Conservation (phyloP, 2,797 vertebrate genomes). For the Sebastes trivittatus region DNA sequence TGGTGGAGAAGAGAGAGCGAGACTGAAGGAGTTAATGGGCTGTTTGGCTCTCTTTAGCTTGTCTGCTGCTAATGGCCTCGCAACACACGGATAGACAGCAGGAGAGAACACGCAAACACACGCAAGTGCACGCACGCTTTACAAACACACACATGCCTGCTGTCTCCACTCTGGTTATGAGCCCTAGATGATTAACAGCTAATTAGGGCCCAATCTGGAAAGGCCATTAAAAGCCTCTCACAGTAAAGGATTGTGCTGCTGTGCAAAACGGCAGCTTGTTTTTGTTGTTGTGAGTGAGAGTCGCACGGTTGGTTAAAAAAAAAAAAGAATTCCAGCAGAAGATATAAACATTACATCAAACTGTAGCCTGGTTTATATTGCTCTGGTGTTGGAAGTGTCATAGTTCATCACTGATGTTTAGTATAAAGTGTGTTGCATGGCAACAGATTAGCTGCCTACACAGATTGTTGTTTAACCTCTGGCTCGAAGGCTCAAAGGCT, state of each 20-base stretch:
- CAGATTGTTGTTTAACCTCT: conserved; percentile 38
- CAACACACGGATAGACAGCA: conserved; percentile 75
- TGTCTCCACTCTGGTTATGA: conserved; percentile 82
- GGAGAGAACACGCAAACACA: conserved; percentile 70
- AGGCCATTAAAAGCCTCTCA: conserved; percentile 80
- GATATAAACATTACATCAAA: conserved; percentile 49
- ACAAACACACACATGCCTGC: conserved; percentile 66
- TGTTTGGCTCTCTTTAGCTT: conserved; percentile 82
- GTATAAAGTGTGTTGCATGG: conserved; percentile 25
- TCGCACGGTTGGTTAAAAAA: conserved; percentile 19
- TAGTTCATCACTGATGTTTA: conserved; percentile 44
- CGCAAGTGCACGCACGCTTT: conserved; percentile 43
- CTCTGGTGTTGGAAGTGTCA: conserved; percentile 19
- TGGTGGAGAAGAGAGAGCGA: conserved; percentile 71
- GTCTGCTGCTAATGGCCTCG: conserved; percentile 82
- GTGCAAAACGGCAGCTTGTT: conserved; percentile 71
- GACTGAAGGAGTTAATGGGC: conserved; percentile 82
- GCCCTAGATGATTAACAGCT: conserved; percentile 87
- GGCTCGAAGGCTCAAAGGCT: conserved; percentile 22
- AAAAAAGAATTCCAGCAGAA: not conserved
- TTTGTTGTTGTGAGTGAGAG: conserved; percentile 63
- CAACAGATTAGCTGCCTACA: conserved; percentile 19
- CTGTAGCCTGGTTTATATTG: conserved; percentile 36
- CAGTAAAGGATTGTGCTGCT: conserved; percentile 75
- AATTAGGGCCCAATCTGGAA: conserved; percentile 86